These are phyloP conservation scores for Phasianus colchicus DNA, from an alignment of 2,113 vertebrate species.

Conservation along the genomic window DNA sequence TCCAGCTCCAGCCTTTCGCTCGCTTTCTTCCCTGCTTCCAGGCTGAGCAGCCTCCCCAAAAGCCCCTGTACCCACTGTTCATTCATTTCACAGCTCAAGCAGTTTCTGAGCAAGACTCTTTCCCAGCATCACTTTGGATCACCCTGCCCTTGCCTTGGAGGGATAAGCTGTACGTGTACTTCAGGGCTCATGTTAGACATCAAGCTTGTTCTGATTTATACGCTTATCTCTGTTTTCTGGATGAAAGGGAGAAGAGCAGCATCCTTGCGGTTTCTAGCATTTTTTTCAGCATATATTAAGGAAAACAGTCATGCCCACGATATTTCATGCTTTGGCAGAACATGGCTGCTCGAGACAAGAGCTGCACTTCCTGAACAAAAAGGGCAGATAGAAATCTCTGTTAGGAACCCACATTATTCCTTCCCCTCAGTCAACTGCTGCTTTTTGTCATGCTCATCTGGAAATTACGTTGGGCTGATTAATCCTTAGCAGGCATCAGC, in stretches of 20 bases:
- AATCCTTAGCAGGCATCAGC: conserved; percentile 60
- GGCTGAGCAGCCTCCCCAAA: not conserved
- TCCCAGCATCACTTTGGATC: not conserved
- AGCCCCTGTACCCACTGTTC: not conserved
- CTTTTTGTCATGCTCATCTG: conserved; percentile 62
- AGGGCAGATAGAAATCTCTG: conserved; percentile 59
- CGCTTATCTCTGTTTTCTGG: not conserved
- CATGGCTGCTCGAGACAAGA: conserved; percentile 44
- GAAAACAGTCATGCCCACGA: conserved; percentile 38
- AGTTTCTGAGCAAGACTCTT: not conserved
- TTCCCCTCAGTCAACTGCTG: conserved; percentile 73
- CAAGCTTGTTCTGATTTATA: not conserved
- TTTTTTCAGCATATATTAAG: not conserved
- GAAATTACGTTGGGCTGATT: conserved; percentile 62
- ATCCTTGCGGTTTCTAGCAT: not conserved
- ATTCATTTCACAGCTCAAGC: rapidly evolving
- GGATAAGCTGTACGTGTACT: not conserved
- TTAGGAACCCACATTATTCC: conserved; percentile 52
- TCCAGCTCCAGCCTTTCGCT: not conserved
- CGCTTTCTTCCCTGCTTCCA: not conserved
- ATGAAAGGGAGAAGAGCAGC: conserved; percentile 6
- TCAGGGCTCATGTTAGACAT: rapidly evolving
- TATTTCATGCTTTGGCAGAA: conserved; percentile 62
- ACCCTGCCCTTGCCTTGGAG: not conserved
- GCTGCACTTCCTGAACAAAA: conserved; percentile 55